Percentiles rank a stretch among this genome's conserved stretches.
Evolutionary conservation across 1,140 invertebrate genomes (phyloP).

Genomic region (Hypothenemus hampei): DNA sequence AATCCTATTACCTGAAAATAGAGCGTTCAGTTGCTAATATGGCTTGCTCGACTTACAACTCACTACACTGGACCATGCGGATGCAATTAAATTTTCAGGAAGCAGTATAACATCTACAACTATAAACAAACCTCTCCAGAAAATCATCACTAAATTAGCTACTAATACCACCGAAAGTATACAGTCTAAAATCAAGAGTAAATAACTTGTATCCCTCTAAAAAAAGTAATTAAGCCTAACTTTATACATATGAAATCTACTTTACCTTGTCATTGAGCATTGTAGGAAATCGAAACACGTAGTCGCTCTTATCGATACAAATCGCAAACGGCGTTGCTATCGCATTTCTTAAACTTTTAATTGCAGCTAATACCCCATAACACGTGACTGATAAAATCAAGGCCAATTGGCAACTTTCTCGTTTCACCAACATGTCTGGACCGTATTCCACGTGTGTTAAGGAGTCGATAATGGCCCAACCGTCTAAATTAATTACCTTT

Average conservation of each 20-base stretch:
- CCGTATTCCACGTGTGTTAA: constrained; percentile 5
- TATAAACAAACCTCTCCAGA: constrained; percentile 19
- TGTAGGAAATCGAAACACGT: constrained; percentile 22
- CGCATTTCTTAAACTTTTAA: constrained; percentile 17
- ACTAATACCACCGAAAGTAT: constrained; percentile 18
- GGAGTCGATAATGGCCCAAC: constrained; percentile 14
- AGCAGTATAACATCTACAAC: constrained; percentile 8
- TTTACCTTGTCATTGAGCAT: constrained; percentile 19
- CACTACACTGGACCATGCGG: constrained; percentile 20
- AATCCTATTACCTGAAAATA: constrained; percentile 66
- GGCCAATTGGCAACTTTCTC: constrained; percentile 3
- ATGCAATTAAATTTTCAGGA: constrained; percentile 15
- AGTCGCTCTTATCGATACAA: constrained; percentile 24
- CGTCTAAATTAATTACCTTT: constrained; percentile 10
- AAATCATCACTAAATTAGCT: constrained; percentile 17
- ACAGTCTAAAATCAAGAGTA: constrained; percentile 3
- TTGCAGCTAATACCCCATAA: neutral
- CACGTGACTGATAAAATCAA: constrained; percentile 1
- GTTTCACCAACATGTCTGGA: neutral
- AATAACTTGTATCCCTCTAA: constrained; percentile 3
- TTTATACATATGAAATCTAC: neutral
- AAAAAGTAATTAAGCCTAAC: neutral
- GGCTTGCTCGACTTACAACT: neutral
- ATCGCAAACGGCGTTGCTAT: constrained; percentile 19
- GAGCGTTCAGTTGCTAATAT: neutral